Conservation (phyloP, 1,140 invertebrate genomes). For the Riptortus pedestris region DNA sequence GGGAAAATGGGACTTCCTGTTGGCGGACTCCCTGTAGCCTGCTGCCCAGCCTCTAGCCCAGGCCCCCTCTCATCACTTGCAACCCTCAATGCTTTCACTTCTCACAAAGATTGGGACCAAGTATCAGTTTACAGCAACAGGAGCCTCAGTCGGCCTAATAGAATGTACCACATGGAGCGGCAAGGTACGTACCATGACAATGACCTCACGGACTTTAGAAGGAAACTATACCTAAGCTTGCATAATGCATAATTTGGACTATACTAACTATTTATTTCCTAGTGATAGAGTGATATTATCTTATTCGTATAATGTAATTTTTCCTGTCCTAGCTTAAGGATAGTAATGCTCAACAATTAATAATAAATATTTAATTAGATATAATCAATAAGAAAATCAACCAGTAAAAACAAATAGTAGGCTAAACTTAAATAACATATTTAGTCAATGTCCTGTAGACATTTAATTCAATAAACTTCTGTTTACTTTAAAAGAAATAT, state of each 20-base stretch:
- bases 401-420: too few species aligned
- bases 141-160: constrained; percentile 65
- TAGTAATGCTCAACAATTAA: too few species aligned
- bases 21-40: constrained; percentile 57
- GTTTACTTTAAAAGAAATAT: too few species aligned
- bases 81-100: constrained; percentile 63
- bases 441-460: too few species aligned
- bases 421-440: too few species aligned
- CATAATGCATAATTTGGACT: constrained; percentile 20
- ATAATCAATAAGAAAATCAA: too few species aligned
- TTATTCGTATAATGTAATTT: too few species aligned
- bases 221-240: constrained; percentile 22
- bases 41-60: constrained; percentile 61
- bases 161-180: constrained; percentile 64
- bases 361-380: too few species aligned
- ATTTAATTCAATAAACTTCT: too few species aligned
- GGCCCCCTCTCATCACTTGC: constrained; percentile 71
- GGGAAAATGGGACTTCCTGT: constrained; percentile 53
- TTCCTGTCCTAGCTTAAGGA: too few species aligned
- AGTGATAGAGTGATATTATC: too few species aligned
- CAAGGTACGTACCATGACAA: constrained; percentile 38
- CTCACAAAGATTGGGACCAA: constrained; percentile 86
- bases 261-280: too few species aligned
- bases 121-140: constrained; percentile 81
- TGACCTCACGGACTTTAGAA: constrained; percentile 19